Percentiles rank a stretch among this genome's conserved stretches.
Conservation (phyloP, 2,797 vertebrate genomes). For the Babyrousa celebensis region DNA sequence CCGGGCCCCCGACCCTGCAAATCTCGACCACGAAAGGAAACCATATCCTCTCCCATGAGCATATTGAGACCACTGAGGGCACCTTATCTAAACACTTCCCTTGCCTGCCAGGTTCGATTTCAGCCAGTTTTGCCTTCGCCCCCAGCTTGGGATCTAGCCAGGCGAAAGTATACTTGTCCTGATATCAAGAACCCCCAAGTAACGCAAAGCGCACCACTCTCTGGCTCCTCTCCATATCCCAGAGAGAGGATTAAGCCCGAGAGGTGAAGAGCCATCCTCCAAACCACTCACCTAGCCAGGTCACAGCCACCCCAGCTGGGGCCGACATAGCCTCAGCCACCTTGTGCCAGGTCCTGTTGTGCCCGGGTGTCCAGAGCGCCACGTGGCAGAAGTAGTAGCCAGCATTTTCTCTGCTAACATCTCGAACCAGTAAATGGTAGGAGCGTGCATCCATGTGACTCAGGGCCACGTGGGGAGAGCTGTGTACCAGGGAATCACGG, state of each 20-base stretch:
- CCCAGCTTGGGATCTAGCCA: conserved; percentile 1
- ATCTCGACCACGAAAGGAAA: conserved; percentile 67
- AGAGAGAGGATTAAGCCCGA: not conserved
- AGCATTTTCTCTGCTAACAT: conserved; percentile 90
- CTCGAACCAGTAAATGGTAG: conserved; percentile 93
- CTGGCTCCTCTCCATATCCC: not conserved
- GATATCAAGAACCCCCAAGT: not conserved
- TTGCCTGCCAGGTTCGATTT: conserved; percentile 17
- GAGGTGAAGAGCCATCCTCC: not conserved
- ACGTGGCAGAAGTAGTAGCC: conserved; percentile 95
- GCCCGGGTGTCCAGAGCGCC: conserved; percentile 92
- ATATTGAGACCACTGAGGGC: conserved; percentile 18
- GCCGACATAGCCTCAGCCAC: conserved; percentile 94
- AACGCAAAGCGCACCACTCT: not conserved
- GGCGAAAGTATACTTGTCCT: not conserved
- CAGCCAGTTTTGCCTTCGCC: not conserved
- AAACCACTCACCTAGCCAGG: conserved; percentile 93
- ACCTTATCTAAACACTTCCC: conserved; percentile 18
- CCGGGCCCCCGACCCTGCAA: not conserved
- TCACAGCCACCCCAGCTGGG: conserved; percentile 92
- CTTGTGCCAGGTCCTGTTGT: conserved; percentile 94
- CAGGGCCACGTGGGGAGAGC: conserved; percentile 90
- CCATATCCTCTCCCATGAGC: conserved; percentile 1
- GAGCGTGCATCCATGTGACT: conserved; percentile 91
- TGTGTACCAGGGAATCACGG: conserved; percentile 93